Evolutionary conservation across 2,113 vertebrate genomes (phyloP), one percentile per base, ranked within the genome.

Genomic region (Orcinus orca): DNA sequence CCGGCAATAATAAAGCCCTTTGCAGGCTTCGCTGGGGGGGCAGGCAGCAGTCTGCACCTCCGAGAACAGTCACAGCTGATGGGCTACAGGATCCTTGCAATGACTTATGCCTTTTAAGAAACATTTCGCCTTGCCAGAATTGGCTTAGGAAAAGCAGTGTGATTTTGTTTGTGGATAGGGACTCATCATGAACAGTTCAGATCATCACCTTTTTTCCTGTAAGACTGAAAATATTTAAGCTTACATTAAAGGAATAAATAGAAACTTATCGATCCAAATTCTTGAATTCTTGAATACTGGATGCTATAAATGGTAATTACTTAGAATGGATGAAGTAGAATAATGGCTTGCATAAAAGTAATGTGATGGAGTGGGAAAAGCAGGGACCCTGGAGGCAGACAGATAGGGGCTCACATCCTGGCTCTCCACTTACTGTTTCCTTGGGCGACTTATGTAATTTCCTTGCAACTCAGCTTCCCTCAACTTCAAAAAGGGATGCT

Each of bases 91-190:
- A 21, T 86, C 38, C 18, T 90, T 87, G 80, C 18, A 50, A 2
- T 89, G 90, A 88, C 93, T 89, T 84, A n/a, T 96, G 53, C 21
- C 31, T 96, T 83, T 93, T 29, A 36, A 65, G 41, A 91, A 73
- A 77, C 6, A 93, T 88, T 96, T 50, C 76, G 2, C n/a, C n/a
- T n/a, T 87, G 68, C 33, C 77, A 93, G 74, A 76, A 85, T 1
- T 20, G 0, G 13, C 80, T 79, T 63, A 50, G 74, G 80, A 91
- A 94, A 94, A 20, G 26, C 29, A 86, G 33, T 29, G 31, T 74
- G 80, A 85, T 86, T 96, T 82, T 92, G 29, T 92, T 41, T 83
- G 67, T 68, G 41, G 58, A 25, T 73, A 21, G 47, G 77, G 12
- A 31, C 29, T 95, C 23, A 65, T 63, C 25, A 47, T 14, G 50